Base-by-base conservation (phyloP, 92 coral and sea anemone species). In the Epizoanthus ramosus region DNA sequence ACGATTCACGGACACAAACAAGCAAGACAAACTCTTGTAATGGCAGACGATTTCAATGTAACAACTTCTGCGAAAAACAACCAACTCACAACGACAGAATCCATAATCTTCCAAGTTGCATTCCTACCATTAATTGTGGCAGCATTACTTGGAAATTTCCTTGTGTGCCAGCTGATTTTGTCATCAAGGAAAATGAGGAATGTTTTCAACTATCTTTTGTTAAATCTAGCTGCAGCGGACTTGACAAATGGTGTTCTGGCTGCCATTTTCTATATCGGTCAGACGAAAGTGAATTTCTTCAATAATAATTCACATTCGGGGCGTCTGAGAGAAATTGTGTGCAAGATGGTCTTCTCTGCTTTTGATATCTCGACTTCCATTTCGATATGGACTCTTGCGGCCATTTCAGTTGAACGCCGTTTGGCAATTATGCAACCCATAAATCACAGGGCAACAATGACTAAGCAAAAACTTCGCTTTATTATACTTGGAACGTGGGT, bases 181-280 rank as follows among this genome's bases (percentile, higher is more conserved):
- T 67, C 28, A 18, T 67, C 72, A 0, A 67, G 41, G 72, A 67
- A 67, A 67, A 67, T 67, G 72, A 67, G 47, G 22, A 67, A 67
- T 67, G 72, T 67, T 15, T 67, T 67, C 41, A 67, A 67, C 47
- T 67, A 67, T 67, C 72, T 67, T 67, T 67, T 67, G 22, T 33
- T 67, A 14, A 67, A 67, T 67, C 22, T 67, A 15, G 72, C 72
- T 8, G 47, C 41, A 18, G 72, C 72, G 41, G 72, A 67, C 9
- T 67, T 67, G 39, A 31, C 21, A 66, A 66, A 28, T 13, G 71
- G 71, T 18, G 22, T 66, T 18, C 45, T 28, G 47, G 71, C 71
- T 33, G 19, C 71, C 3, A 12, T 66, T 5, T 66, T 66, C 71
- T 66, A 66, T 66, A 9, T 25, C 71, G 71, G 16, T 28, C 71